Evolutionary conservation across 92 coral and sea anemone species (phyloP).

Genomic region (Ricordea florida): DNA sequence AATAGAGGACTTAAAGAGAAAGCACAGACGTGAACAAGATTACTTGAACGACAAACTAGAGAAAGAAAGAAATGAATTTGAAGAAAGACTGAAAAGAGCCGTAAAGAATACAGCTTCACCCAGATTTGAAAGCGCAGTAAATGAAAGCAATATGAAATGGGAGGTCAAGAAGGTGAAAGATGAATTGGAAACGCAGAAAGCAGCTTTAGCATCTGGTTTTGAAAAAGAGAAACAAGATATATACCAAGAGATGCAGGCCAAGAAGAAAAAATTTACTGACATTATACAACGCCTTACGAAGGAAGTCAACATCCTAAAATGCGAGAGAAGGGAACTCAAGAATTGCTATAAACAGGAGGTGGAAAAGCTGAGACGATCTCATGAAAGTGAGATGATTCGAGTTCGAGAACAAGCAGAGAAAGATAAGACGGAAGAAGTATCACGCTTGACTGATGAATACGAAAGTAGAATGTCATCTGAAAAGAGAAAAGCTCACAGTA

Average conservation of each 20-base stretch:
- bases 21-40: constrained; percentile 42
- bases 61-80: constrained; percentile 57
- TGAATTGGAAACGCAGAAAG: constrained; percentile 39
- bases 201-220: constrained; percentile 6
- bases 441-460: constrained; percentile 54
- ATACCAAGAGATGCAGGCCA: constrained; percentile 27
- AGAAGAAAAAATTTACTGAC: constrained; percentile 46
- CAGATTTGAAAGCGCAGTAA: neutral
- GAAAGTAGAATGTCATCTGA: constrained; percentile 58
- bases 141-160: neutral
- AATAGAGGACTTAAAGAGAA: constrained; percentile 40
- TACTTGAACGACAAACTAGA: constrained; percentile 35
- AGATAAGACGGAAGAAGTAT: constrained; percentile 63
- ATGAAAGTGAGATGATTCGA: constrained; percentile 69
- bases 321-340: constrained; percentile 59
- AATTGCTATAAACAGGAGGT: constrained; percentile 47
- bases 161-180: neutral
- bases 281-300: constrained; percentile 63
- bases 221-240: constrained; percentile 17
- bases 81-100: constrained; percentile 4
- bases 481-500: constrained; percentile 48
- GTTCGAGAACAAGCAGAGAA: constrained; percentile 44
- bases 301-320: constrained; percentile 58
- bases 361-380: constrained; percentile 50
- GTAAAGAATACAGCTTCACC: neutral